phyloP scores from a whole-genome alignment of 2,113 vertebrate genomes.

The Heliornis fulica region DNA sequence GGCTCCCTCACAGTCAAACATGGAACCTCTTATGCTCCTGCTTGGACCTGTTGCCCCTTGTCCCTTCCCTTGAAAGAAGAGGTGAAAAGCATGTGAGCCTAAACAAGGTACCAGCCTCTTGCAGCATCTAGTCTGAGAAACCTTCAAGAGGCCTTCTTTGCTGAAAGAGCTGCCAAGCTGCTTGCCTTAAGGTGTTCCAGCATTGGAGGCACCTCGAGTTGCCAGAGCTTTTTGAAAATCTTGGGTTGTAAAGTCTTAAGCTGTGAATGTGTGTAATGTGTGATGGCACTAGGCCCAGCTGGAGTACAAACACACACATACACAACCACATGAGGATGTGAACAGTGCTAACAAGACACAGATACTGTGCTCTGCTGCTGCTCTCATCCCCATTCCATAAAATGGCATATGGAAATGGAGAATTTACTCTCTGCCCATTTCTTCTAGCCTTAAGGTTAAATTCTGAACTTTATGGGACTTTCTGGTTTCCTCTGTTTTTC shows the following conservation, averaged over 20 bases:
- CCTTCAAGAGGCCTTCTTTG: background rate
- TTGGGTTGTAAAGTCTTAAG: conserved; percentile 16
- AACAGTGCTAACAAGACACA: background rate
- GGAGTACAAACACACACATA: background rate
- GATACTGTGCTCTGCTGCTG: background rate
- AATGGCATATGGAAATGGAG: background rate
- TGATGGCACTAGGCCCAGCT: conserved; percentile 15
- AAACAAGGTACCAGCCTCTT: background rate
- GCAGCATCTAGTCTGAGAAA: background rate
- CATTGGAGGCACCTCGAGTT: background rate
- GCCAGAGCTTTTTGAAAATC: background rate
- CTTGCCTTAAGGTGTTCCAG: background rate
- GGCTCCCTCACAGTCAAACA: no score
- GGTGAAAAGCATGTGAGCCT: background rate
- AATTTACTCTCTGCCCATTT: background rate
- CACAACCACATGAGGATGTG: background rate
- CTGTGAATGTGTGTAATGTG: conserved; percentile 14
- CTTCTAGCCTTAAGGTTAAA: conserved; percentile 11
- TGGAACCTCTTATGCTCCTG: no score
- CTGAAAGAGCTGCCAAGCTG: background rate
- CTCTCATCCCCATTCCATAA: background rate
- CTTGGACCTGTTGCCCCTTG: no score
- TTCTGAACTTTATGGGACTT: conserved; percentile 23
- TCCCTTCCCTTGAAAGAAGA: no score
- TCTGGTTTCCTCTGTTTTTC: background rate